A percentile compares a stretch with the other conserved stretches of the same genome.
These are phyloP conservation scores for Ectemnius lituratus DNA, from an alignment of 2,888 invertebrate genomes.

Conservation along the genomic window DNA sequence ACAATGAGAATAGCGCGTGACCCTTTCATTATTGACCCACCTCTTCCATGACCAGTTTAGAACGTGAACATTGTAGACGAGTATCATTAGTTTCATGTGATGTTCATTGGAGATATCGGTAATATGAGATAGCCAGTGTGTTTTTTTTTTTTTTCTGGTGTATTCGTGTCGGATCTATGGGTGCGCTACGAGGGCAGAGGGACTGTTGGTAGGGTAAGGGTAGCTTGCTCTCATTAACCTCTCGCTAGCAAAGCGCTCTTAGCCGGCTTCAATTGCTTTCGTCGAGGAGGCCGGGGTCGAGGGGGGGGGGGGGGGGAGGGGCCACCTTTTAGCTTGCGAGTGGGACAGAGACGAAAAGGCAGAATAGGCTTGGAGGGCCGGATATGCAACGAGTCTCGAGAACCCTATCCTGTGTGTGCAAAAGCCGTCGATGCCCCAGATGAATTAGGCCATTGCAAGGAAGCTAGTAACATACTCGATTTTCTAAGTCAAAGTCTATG, in stretches of 20 bases:
- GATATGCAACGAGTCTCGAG: conserved; percentile 49
- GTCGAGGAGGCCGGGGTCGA: conserved; percentile 56
- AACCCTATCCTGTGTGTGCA: conserved; percentile 60
- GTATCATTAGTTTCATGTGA: too few relatives aligned
- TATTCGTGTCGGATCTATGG: neutral
- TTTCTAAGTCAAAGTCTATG: neutral
- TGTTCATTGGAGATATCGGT: too few relatives aligned
- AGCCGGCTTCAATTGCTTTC: conserved; percentile 68
- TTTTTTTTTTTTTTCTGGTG: conserved; percentile 15
- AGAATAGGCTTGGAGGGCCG: conserved; percentile 31
- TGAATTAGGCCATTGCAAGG: conserved; percentile 62
- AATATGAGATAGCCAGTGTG: too few relatives aligned
- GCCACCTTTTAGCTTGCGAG: conserved; percentile 59
- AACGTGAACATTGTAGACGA: too few relatives aligned
- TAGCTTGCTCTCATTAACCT: conserved; percentile 66
- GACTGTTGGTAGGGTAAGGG: conserved; percentile 19
- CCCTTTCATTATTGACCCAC: too few relatives aligned
- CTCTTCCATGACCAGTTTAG: too few relatives aligned
- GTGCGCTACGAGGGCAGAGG: conserved; percentile 19
- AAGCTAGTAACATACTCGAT: neutral
- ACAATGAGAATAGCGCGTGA: too few relatives aligned
- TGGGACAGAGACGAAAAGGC: conserved; percentile 8
- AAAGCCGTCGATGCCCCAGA: conserved; percentile 57
- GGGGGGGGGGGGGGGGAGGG: too few relatives aligned
- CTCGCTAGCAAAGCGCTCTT: conserved; percentile 67